phyloP scores from a whole-genome alignment of 2,797 vertebrate genomes.

The Ibycter americanus region DNA sequence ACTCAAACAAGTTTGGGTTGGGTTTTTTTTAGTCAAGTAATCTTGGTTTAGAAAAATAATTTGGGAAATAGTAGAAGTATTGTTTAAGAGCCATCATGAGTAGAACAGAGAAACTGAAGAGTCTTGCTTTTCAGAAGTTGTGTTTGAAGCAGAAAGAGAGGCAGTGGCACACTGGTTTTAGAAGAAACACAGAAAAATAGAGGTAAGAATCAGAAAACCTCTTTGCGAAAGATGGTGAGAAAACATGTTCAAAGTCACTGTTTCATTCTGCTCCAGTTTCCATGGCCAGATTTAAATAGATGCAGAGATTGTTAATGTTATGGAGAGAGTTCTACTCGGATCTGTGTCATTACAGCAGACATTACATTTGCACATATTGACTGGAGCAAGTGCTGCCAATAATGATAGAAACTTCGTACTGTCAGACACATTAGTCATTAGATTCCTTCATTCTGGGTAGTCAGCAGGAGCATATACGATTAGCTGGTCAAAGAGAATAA shows the following conservation, averaged over 20 bases:
- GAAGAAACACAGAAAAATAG: background rate
- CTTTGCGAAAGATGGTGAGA: background rate
- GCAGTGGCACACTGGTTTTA: background rate
- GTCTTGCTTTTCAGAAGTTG: background rate
- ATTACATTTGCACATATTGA: rapidly evolving
- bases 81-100: background rate
- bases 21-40: background rate
- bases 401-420: background rate
- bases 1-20: background rate
- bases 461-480: background rate
- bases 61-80: background rate
- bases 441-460: background rate
- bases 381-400: background rate
- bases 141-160: background rate
- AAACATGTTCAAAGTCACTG: background rate
- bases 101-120: background rate
- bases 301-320: background rate
- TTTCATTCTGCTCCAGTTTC: slow-evolving; percentile 16
- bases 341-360: background rate
- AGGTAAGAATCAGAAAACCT: background rate
- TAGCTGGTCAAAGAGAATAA: background rate
- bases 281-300: background rate
- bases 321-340: background rate
- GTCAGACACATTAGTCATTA: background rate
- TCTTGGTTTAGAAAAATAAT: background rate